Conservation (phyloP, 37 sponge, comb jelly and placozoan genomes). For the Oopsacas minuta region DNA sequence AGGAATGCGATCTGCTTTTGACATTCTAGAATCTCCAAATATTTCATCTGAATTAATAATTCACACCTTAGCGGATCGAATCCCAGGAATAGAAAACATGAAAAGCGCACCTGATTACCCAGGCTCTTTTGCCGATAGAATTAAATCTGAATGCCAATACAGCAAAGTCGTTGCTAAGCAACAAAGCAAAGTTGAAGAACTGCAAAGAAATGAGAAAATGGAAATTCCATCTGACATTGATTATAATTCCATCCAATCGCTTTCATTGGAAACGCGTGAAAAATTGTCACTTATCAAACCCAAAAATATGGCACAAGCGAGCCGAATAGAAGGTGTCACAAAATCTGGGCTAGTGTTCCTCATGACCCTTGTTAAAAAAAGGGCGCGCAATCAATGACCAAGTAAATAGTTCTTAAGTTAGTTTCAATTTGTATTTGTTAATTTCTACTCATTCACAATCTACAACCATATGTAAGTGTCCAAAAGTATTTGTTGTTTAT, state of each 20-base stretch:
- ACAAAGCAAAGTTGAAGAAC: neutral
- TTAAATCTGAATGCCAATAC: neutral
- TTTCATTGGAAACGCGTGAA: neutral
- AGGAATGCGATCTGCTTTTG: neutral
- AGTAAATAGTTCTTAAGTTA: neutral
- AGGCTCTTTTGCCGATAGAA: neutral
- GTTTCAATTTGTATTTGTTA: neutral
- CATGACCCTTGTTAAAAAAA: neutral
- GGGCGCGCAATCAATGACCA: neutral
- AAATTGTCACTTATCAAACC: neutral
- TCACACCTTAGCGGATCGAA: neutral
- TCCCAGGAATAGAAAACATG: neutral
- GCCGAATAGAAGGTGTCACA: neutral
- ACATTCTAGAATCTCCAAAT: neutral
- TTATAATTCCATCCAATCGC: neutral
- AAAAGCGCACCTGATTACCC: conserved; percentile 9
- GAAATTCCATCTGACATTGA: neutral
- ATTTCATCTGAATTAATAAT: neutral
- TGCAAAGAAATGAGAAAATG: neutral
- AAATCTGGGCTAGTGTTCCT: neutral
- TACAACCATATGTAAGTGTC: too few relatives aligned
- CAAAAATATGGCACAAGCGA: neutral
- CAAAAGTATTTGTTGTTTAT: too few relatives aligned
- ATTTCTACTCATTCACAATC: too few relatives aligned
- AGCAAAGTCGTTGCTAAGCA: neutral